Evolutionary conservation across 1,140 invertebrate species (phyloP), one percentile per base, ranked within the genome.

Genomic region (Dinoponera quadriceps): DNA sequence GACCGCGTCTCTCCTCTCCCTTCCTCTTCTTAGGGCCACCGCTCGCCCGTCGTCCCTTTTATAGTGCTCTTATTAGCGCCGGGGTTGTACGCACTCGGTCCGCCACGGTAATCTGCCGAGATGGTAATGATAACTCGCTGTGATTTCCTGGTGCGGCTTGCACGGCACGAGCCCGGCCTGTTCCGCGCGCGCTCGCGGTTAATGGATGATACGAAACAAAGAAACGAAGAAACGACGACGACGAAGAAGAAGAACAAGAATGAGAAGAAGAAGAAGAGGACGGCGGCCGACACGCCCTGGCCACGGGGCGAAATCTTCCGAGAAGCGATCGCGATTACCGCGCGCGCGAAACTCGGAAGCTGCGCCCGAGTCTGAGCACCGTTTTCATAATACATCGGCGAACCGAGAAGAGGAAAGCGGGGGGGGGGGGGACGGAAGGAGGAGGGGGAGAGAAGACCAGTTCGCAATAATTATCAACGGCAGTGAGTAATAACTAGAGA

Each of bases 111-210:
- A 91, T 89, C 75, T 87, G 66, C 78, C 69, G 38, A 69, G 78
- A 90, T 86, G 82, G 68, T 91, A 90, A 91, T 91, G 91, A 91
- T 91, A 91, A 89, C 88, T 90, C 85, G 85, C 69, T 72, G 88
- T 90, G 88, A 90, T 91, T 91, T 91, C 91, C 91, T 89, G 89
- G 85, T 91, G 89, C 84, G 90, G 90, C 90, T 82, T 78, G 74
- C 84, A 57, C 86, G 90, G 90, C 90, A 91, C 91, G 90, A 91
- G 90, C 88, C 90, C 55, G 62, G 51, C 33, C 16, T 27, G 51
- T 9, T 74, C 7, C 49, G 71, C 69, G 55, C 74, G 20, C 14
- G 55, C 44, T 38, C 81, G 80, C 82, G 82, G 87, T 89, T 86
- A 89, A 88, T 83, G 83, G 80, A 89, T 80, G 85, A 85, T 74